Percentiles rank a stretch among this genome's conserved stretches.
These are phyloP conservation scores for Elymnias hypermnestra DNA, from an alignment of 1,140 invertebrate species.

Conservation along the genomic window DNA sequence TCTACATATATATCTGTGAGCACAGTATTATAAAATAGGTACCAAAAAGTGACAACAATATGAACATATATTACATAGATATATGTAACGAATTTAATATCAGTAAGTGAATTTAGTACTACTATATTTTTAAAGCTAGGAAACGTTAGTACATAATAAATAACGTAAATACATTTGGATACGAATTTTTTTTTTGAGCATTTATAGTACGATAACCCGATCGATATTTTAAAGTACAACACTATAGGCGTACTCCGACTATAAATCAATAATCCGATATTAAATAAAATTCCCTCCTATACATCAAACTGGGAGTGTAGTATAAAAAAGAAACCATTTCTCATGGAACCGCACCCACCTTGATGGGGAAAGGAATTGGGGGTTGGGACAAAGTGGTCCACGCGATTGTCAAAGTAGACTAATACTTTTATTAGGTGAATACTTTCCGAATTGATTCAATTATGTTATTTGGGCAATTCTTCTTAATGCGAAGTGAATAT, in stretches of 20 bases:
- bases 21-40: no score
- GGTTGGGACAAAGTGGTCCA: constrained; percentile 21
- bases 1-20: no score
- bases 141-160: no score
- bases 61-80: no score
- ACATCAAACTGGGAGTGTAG: constrained; percentile 37
- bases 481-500: background rate
- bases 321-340: constrained; percentile 39
- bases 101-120: no score
- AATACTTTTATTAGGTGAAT: constrained; percentile 44
- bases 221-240: no score
- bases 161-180: no score
- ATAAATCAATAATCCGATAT: constrained; percentile 57
- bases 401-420: constrained; percentile 35
- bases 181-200: no score
- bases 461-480: constrained; percentile 21
- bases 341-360: constrained; percentile 16
- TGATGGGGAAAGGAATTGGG: constrained; percentile 1
- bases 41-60: no score
- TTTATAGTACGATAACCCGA: no score
- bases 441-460: constrained; percentile 44
- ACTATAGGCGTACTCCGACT: constrained; percentile 23
- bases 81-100: no score
- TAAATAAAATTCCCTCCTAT: constrained; percentile 53
- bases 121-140: no score